Evolutionary conservation across 1,140 invertebrate species (phyloP).

Genomic region (Hycleus phaleratus): DNA sequence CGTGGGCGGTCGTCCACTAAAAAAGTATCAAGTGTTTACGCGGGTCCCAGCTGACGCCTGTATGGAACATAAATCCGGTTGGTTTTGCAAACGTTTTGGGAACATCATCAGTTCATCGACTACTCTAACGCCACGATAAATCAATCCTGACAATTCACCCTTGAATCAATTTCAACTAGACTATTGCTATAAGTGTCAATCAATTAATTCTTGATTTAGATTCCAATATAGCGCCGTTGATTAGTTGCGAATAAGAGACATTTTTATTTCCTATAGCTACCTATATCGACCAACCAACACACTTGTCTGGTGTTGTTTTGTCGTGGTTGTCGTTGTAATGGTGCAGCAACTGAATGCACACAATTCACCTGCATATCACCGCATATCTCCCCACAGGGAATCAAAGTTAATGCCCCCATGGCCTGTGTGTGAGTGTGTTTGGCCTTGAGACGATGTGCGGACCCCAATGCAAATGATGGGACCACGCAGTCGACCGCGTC

Average conservation of each 20-base stretch:
- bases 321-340: background rate
- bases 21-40: slow-evolving; percentile 17
- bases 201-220: no score
- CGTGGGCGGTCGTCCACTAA: slow-evolving; percentile 4
- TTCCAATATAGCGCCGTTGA: no score
- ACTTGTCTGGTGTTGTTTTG: background rate
- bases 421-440: slow-evolving; percentile 19
- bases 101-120: slow-evolving; percentile 15
- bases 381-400: slow-evolving; percentile 16
- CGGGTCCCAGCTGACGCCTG: slow-evolving; percentile 14
- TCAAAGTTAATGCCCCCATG: slow-evolving; percentile 25
- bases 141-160: slow-evolving; percentile 4
- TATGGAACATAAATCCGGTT: slow-evolving; percentile 14
- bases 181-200: no score
- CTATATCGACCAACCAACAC: no score
- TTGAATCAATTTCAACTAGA: no score
- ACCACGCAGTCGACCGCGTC: slow-evolving; percentile 24
- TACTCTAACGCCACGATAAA: slow-evolving; percentile 10
- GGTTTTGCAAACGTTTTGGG: slow-evolving; percentile 10
- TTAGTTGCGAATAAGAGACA: no score
- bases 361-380: slow-evolving; percentile 25
- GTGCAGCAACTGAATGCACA: slow-evolving; percentile 6
- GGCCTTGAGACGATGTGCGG: slow-evolving; percentile 23
- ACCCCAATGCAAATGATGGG: slow-evolving; percentile 28
- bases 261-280: no score